Base-by-base conservation (phyloP, 64 coral and sea anemone species). In the Orbicella faveolata region DNA sequence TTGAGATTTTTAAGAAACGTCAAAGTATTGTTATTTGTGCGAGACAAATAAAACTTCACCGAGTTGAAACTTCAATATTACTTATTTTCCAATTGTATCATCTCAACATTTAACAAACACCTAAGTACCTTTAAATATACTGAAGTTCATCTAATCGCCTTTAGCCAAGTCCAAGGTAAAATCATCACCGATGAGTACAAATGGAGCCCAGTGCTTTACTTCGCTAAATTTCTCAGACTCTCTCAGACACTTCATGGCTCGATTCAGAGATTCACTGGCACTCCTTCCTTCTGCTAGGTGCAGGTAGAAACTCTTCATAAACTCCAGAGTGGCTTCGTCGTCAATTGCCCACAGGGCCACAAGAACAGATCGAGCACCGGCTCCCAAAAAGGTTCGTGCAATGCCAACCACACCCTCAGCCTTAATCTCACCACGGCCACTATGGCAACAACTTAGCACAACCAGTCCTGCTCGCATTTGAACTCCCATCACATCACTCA, bases 151-250 rank as follows among this genome's bases (percentile, higher is more conserved):
- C 13, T 74, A 74, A 33, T 30, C 33, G 72, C 13, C 2, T 34
- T 14, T 8, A 74, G 11, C 72, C 13, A 74, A 74, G 8, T 74
- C 72, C 72, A 74, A 14, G 6, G 72, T 79, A 9, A 79, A 2
- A n/a, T 84, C 81, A 84, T 89, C 87, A 18, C 87, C 87, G 16
- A 89, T 77, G 4, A 89, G 75, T 26, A 79, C 33, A 76, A 89
- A 89, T 34, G 87, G 61, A 9, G 74, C 87, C 87, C 87, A 89
- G 75, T 77, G 78, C 14, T 64, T 77, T 4, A 59, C 73, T 41
- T 76, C 52, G 14, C 16, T 77, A 48, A 63, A 79, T 33, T 34
- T 74, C 8, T 74, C 72, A 73, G 53, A 63, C 12, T 76, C 74
- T 76, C 73, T 89, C 87, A 89, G 63, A 20, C 21, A 52, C 8